A percentile compares a stretch with the other conserved stretches of the same genome.
Evolutionary conservation across 2,113 vertebrate genomes (phyloP).

Genomic region (Callaeas wilsoni): DNA sequence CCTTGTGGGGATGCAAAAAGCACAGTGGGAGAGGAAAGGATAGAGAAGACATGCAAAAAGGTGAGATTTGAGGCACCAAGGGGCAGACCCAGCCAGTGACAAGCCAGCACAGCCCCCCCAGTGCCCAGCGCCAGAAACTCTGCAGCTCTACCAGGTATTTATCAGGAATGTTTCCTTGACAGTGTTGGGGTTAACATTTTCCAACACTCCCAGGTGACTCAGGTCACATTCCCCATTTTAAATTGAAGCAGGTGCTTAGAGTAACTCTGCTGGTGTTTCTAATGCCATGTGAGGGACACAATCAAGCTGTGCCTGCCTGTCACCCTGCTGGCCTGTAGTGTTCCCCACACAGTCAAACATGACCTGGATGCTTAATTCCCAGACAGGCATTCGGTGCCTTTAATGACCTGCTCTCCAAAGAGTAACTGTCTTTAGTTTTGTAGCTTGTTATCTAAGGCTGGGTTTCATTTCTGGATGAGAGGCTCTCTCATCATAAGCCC

Average conservation of each 20-base stretch:
- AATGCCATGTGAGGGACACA: neutral
- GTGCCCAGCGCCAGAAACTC: neutral
- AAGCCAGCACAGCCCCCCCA: neutral
- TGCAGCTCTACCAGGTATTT: neutral
- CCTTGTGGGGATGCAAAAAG: neutral
- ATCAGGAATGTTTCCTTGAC: neutral
- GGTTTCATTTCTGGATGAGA: neutral
- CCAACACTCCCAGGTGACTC: neutral
- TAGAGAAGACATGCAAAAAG: neutral
- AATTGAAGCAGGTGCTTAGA: neutral
- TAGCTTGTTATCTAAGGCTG: neutral
- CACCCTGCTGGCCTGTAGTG: neutral
- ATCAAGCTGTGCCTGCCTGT: neutral
- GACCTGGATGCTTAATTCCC: neutral
- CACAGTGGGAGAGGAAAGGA: neutral
- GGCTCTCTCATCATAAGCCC: neutral
- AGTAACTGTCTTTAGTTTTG: neutral
- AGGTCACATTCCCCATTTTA: neutral
- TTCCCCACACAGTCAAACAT: neutral
- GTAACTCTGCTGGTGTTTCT: neutral
- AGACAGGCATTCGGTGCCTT: neutral
- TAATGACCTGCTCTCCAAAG: neutral
- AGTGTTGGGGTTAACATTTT: neutral
- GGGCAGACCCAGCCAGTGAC: fast-evolving
- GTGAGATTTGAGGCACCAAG: neutral